Percentiles rank a stretch among this genome's conserved stretches.
phyloP scores from a whole-genome alignment of 2,797 vertebrate genomes.

The Brotula barbata region DNA sequence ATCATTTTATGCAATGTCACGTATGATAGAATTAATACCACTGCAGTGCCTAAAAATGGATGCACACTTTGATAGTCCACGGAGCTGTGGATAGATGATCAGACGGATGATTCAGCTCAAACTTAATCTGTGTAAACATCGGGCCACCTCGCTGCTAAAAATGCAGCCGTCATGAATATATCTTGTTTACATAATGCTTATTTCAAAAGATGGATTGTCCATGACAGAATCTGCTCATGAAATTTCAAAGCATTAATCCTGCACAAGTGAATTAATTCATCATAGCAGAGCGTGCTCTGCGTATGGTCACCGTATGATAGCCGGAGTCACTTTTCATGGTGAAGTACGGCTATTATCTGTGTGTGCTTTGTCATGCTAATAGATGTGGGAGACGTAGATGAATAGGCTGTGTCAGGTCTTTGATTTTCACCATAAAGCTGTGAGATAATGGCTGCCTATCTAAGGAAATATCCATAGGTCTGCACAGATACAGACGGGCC shows the following conservation, averaged over 20 bases:
- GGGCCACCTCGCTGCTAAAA: constrained; percentile 10
- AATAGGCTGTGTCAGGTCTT: constrained; percentile 37
- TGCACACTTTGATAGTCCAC: too few relatives aligned
- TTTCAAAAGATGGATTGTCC: constrained; percentile 41
- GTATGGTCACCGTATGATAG: constrained; percentile 46
- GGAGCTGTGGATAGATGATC: too few relatives aligned
- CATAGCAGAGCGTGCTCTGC: constrained; percentile 23
- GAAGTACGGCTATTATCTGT: constrained; percentile 46
- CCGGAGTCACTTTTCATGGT: constrained; percentile 38
- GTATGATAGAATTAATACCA: too few relatives aligned
- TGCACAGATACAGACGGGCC: constrained; percentile 15
- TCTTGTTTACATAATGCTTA: constrained; percentile 30
- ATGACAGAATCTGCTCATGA: constrained; percentile 47
- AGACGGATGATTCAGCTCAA: constrained; percentile 17
- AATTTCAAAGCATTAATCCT: constrained; percentile 37
- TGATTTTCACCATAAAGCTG: constrained; percentile 38
- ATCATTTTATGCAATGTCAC: too few relatives aligned
- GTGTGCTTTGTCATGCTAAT: constrained; percentile 58
- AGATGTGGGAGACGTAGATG: constrained; percentile 44
- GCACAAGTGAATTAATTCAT: constrained; percentile 42
- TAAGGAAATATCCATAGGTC: constrained; percentile 13
- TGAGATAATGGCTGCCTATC: constrained; percentile 53
- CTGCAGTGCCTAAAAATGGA: too few relatives aligned
- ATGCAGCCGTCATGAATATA: constrained; percentile 12
- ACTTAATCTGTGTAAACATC: constrained; percentile 36